Evolutionary conservation across 2,888 invertebrate genomes (phyloP).

Genomic region (Ochropleura plecta): DNA sequence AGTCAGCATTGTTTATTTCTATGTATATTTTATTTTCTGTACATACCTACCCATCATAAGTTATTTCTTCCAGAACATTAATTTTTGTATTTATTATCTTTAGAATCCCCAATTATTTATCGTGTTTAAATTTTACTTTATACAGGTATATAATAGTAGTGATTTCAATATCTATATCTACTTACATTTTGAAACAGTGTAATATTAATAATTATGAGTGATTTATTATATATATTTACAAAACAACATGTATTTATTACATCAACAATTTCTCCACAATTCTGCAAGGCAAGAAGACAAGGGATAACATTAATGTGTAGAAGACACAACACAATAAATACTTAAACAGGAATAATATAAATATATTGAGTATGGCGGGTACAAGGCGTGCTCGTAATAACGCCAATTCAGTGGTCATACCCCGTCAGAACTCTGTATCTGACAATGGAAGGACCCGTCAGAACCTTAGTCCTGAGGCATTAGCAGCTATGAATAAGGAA

Average conservation of each 20-base stretch:
- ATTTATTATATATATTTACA: slow-evolving; percentile 62
- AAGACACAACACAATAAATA: slow-evolving; percentile 61
- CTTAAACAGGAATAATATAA: slow-evolving; percentile 64
- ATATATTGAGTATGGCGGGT: slow-evolving; percentile 81
- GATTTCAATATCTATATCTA: slow-evolving; percentile 27
- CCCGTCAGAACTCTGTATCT: slow-evolving; percentile 85
- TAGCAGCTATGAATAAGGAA: slow-evolving; percentile 92
- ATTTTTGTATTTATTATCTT: slow-evolving; percentile 7
- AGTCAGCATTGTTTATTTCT: slow-evolving; percentile 49
- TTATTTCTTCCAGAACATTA: not conserved
- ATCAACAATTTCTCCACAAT: slow-evolving; percentile 69
- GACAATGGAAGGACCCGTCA: slow-evolving; percentile 86
- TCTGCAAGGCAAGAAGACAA: slow-evolving; percentile 68
- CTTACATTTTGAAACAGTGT: slow-evolving; percentile 39
- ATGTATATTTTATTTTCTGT: slow-evolving; percentile 28
- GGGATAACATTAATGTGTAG: slow-evolving; percentile 60
- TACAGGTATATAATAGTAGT: slow-evolving; percentile 25
- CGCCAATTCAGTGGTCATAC: slow-evolving; percentile 82
- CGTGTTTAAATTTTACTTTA: slow-evolving; percentile 18
- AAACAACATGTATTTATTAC: slow-evolving; percentile 73
- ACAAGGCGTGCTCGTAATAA: slow-evolving; percentile 86
- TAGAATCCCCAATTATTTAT: not conserved
- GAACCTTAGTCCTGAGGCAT: slow-evolving; percentile 86
- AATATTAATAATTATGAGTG: slow-evolving; percentile 46
- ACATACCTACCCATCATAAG: not conserved